Evolutionary conservation across 2,888 invertebrate genomes (phyloP).

Genomic region (Andricus curvator): DNA sequence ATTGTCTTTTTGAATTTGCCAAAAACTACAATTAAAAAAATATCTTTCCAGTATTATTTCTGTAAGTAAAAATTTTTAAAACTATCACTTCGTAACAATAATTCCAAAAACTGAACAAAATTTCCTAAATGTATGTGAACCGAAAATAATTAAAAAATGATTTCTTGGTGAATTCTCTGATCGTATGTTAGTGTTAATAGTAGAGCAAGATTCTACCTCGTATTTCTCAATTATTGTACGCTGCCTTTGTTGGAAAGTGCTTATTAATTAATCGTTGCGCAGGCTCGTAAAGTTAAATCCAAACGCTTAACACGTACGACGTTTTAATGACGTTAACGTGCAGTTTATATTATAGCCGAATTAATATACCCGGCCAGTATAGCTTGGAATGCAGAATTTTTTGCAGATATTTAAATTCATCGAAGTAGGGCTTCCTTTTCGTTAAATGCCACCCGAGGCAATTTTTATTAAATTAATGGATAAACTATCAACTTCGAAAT

Average conservation of each 20-base stretch:
- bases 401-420: slow-evolving; percentile 29
- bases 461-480: background rate
- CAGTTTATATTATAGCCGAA: slow-evolving; percentile 30
- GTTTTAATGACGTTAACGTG: slow-evolving; percentile 31
- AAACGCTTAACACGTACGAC: slow-evolving; percentile 32
- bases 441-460: background rate
- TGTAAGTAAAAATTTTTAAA: no score
- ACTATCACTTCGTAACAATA: no score
- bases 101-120: background rate
- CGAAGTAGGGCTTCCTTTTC: background rate
- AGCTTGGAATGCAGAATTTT: slow-evolving; percentile 19
- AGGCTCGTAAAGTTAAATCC: slow-evolving; percentile 34
- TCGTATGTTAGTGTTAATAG: slow-evolving; percentile 9
- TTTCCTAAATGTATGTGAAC: background rate
- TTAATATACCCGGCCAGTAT: slow-evolving; percentile 22
- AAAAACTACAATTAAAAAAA: no score
- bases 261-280: slow-evolving; percentile 33
- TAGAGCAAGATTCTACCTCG: slow-evolving; percentile 53
- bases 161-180: slow-evolving; percentile 3
- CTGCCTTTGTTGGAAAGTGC: slow-evolving; percentile 36
- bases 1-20: no score
- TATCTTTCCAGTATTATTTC: no score
- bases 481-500: background rate
- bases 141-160: background rate
- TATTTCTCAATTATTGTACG: slow-evolving; percentile 58